Percentiles rank a stretch among this genome's conserved stretches.
Conservation (phyloP, 2,113 vertebrate genomes). For the Dipodomys stephensi region DNA sequence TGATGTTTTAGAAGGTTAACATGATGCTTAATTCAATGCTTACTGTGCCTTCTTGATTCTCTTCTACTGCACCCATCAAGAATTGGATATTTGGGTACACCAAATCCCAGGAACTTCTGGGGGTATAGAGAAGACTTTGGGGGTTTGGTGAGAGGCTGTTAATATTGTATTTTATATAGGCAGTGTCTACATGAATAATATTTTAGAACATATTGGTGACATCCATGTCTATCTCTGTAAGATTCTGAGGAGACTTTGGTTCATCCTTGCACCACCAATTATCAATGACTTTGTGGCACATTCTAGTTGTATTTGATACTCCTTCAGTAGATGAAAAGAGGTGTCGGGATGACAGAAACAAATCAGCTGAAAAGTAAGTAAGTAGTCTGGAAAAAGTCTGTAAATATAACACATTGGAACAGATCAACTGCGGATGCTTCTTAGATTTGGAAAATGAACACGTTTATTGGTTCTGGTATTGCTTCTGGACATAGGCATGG, state of each 20-base stretch:
- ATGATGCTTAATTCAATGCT: not conserved
- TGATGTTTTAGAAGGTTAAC: not conserved
- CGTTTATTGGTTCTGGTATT: conserved; percentile 34
- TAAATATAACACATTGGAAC: conserved; percentile 23
- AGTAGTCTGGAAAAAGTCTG: not conserved
- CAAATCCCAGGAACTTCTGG: conserved; percentile 23
- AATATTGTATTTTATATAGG: not conserved
- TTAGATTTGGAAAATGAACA: not conserved
- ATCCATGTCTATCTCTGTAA: not conserved
- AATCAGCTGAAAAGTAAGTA: conserved; percentile 35
- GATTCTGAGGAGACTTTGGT: not conserved
- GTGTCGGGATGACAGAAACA: not conserved
- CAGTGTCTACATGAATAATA: not conserved
- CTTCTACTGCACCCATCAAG: not conserved
- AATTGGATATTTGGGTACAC: conserved; percentile 10
- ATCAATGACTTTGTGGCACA: not conserved
- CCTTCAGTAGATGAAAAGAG: not conserved
- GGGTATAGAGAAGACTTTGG: not conserved
- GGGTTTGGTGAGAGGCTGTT: conserved; percentile 21
- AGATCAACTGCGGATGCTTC: not conserved
- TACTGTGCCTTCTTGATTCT: conserved; percentile 29
- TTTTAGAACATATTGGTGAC: conserved; percentile 14
- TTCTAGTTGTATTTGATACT: conserved; percentile 40
- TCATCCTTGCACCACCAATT: not conserved
- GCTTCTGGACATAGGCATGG: not conserved